Evolutionary conservation across 2,797 vertebrate genomes (phyloP), one percentile per base, ranked within the genome.

Genomic region (Lindbergichthys nudifrons): DNA sequence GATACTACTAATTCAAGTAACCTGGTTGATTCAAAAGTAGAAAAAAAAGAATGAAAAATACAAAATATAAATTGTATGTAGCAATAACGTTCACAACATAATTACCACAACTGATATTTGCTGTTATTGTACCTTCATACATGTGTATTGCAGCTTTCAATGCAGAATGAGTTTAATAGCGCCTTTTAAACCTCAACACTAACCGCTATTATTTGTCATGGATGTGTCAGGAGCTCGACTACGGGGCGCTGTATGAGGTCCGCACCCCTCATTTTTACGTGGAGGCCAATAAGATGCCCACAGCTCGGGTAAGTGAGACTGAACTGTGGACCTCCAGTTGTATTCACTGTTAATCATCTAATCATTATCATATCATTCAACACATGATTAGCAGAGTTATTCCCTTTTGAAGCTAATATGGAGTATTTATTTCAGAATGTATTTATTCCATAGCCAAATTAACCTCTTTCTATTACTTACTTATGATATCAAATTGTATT

Each of bases 251-350:
- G 15, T 99, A 98, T 0, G 98, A 98, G 83, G 97, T 97, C 43
- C 96, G 97, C 15, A 97, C 97, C 65, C 97, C 98, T 0, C 97
- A 97, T 46, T 98, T 99, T 91, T 99, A 99, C 0, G 98, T 99
- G 83, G 98, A 99, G 81, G 97, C 97, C 77, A 99, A 99, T 83
- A 97, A 98, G 73, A 98, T 99, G 96, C 97, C 97, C 1, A 96
- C 96, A 3, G 84, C 90, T 0, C 85, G 91, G 77, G 92, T 92
- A 64, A 79, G 88, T 70, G 13, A 21, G 26, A n/a, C 45, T 0
- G 13, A 3, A 13, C 53, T n/a, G 2, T 41, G 23, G 11, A 51
- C n/a, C 8, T 39, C 14, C 62, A 48, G 5, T 53, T 42, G 42
- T 59, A 21, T 50, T 26, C 13, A 41, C 1, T 23, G 15, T 26